Evolutionary conservation across 2,113 vertebrate genomes (phyloP).

Genomic region (Callithrix jacchus): DNA sequence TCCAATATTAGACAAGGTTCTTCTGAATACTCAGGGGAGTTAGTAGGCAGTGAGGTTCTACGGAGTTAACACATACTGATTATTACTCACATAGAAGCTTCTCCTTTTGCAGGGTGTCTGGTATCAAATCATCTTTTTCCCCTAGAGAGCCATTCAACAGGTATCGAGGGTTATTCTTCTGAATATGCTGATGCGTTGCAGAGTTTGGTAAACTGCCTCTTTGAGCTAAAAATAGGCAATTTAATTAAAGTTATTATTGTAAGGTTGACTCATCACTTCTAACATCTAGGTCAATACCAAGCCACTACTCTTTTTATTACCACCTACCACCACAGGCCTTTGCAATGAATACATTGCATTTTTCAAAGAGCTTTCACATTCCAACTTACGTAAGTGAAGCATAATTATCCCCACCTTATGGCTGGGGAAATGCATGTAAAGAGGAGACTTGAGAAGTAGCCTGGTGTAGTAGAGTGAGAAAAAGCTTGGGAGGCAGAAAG

Average conservation of each 20-base stretch:
- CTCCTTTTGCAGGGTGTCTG: constrained; percentile 69
- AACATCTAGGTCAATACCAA: not conserved
- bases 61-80: not conserved
- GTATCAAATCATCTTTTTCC: constrained; percentile 68
- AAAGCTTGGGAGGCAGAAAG: not conserved
- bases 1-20: not conserved
- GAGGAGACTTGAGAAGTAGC: not conserved
- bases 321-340: not conserved
- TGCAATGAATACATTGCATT: not conserved
- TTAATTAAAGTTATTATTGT: not conserved
- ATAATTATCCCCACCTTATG: not conserved
- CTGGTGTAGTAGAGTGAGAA: not conserved
- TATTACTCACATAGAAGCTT: constrained; percentile 80
- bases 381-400: not conserved
- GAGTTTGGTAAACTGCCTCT: constrained; percentile 42
- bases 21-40: not conserved
- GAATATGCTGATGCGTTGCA: not conserved
- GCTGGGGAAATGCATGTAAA: not conserved
- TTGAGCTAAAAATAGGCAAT: constrained; percentile 48
- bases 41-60: not conserved
- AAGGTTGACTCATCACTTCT: not conserved
- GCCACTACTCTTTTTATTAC: not conserved
- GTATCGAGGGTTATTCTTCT: not conserved
- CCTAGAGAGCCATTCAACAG: constrained; percentile 42
- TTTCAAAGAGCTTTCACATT: constrained; percentile 3